Percentiles rank a stretch among this genome's conserved stretches.
These are phyloP conservation scores for Malurus elegans DNA, from an alignment of 2,113 vertebrate species.

Conservation along the genomic window DNA sequence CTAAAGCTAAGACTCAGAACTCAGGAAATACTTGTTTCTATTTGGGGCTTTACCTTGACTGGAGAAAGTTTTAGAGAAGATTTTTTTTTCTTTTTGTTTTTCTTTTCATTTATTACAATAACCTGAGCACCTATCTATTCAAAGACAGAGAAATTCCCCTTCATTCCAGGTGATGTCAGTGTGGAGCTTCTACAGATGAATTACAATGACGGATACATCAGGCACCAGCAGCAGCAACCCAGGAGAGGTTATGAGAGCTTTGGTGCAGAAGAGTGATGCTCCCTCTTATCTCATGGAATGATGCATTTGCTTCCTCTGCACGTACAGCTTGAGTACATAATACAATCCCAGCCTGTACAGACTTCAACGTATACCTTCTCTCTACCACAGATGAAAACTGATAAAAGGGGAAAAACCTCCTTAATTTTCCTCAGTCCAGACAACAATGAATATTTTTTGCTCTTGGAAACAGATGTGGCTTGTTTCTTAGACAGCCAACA, in stretches of 20 bases:
- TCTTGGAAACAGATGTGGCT: accelerated
- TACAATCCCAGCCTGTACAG: not conserved
- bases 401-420: not conserved
- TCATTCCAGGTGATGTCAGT: not conserved
- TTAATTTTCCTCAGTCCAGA: not conserved
- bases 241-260: not conserved
- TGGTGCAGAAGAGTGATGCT: not conserved
- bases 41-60: not conserved
- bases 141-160: not conserved
- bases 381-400: not conserved
- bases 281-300: not conserved
- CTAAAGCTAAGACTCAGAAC: not conserved
- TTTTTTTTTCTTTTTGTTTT: not conserved
- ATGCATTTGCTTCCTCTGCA: not conserved
- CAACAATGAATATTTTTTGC: not conserved
- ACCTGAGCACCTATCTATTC: not conserved
- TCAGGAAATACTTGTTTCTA: not conserved
- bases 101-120: not conserved
- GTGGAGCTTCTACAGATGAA: not conserved
- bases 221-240: not conserved
- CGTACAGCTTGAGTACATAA: accelerated
- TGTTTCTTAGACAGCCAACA: not conserved
- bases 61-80: not conserved
- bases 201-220: not conserved
- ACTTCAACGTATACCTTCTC: not conserved